A percentile compares a stretch with the other conserved stretches of the same genome.
These are phyloP conservation scores for Sitobion miscanthi DNA, from an alignment of 1,140 invertebrate genomes.

Conservation along the genomic window DNA sequence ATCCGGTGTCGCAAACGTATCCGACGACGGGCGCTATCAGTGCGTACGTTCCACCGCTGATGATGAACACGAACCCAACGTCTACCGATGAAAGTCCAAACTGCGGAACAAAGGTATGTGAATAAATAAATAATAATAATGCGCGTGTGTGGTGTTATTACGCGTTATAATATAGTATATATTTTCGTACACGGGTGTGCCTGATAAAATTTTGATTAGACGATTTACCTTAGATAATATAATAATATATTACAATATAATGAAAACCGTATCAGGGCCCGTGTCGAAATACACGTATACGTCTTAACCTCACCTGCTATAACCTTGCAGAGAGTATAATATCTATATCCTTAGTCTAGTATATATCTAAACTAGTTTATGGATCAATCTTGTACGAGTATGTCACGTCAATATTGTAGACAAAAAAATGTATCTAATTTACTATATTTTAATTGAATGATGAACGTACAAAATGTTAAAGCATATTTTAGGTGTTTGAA, in stretches of 20 bases:
- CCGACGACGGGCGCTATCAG: constrained; percentile 66
- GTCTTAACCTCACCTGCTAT: neutral
- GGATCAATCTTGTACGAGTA: neutral
- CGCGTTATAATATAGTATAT: neutral
- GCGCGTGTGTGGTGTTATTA: neutral
- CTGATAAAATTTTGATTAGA: neutral
- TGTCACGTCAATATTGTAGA: neutral
- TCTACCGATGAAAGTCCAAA: constrained; percentile 66
- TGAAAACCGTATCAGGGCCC: neutral
- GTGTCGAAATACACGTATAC: constrained; percentile 10
- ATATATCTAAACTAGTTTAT: neutral
- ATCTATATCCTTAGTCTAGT: too few species aligned
- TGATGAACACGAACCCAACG: constrained; percentile 67
- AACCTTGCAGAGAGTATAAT: neutral
- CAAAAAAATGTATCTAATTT: neutral
- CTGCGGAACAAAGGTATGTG: constrained; percentile 60
- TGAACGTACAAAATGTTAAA: too few species aligned
- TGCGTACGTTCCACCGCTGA: constrained; percentile 67
- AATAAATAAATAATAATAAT: neutral
- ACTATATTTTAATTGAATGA: too few species aligned
- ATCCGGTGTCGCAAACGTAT: constrained; percentile 62
- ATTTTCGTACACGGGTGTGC: neutral
- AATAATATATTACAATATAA: neutral
- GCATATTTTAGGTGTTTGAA: too few species aligned
- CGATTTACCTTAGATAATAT: neutral